Evolutionary conservation across 1,140 invertebrate genomes (phyloP).

Genomic region (Trichomalopsis sarcophagae): DNA sequence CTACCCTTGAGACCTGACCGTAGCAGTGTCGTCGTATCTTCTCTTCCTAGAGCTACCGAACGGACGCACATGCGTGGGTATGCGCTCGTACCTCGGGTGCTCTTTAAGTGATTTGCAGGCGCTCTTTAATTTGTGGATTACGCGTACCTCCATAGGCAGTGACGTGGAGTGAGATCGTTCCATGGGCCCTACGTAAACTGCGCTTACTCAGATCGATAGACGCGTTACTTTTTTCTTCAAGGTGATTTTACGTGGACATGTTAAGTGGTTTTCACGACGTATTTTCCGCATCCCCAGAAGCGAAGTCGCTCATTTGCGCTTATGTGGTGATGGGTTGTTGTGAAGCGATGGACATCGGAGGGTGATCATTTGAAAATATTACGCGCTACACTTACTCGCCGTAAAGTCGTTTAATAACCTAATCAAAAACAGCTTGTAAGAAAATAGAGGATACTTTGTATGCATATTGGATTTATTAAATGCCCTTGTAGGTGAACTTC

Average conservation of each 20-base stretch:
- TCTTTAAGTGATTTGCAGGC: constrained; percentile 17
- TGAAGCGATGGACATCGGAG: no score
- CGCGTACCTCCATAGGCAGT: neutral
- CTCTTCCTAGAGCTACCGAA: constrained; percentile 33
- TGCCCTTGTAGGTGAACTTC: no score
- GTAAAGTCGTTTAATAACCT: no score
- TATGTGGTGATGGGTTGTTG: no score
- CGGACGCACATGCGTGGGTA: neutral
- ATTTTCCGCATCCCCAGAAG: no score
- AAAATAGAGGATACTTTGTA: no score
- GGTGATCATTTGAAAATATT: no score
- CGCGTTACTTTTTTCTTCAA: neutral
- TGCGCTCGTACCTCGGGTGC: neutral
- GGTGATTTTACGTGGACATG: neutral
- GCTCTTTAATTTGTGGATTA: constrained; percentile 36
- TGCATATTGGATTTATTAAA: no score
- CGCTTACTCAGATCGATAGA: neutral
- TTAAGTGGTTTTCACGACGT: neutral
- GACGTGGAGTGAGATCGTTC: no score
- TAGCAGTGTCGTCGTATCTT: constrained; percentile 18
- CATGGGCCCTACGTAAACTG: neutral
- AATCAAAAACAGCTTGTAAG: no score
- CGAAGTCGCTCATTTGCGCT: no score
- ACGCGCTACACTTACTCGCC: no score
- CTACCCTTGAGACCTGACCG: neutral